Evolutionary conservation across 2,888 invertebrate species (phyloP).

Genomic region (Mimas tiliae): DNA sequence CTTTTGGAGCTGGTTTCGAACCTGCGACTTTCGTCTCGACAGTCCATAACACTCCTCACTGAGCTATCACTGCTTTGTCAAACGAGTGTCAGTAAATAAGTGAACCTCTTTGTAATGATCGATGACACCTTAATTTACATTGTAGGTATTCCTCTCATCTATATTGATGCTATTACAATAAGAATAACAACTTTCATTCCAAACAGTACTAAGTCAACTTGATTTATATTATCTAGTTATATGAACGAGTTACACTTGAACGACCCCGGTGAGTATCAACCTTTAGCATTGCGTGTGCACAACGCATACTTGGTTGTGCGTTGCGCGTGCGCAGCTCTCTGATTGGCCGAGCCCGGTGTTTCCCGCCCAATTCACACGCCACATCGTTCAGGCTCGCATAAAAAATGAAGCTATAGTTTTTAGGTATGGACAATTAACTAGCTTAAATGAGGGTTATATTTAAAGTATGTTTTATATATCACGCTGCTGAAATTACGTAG

Average conservation of each 20-base stretch:
- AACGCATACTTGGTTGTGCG: neutral
- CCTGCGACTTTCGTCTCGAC: too few species aligned
- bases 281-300: constrained; percentile 25
- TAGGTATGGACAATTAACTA: constrained; percentile 4
- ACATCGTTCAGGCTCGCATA: constrained; percentile 42
- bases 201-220: neutral
- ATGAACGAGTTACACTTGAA: neutral
- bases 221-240: too few species aligned
- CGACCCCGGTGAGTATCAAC: neutral
- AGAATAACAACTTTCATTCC: neutral
- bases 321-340: constrained; percentile 42
- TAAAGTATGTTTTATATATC: neutral
- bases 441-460: neutral
- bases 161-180: neutral
- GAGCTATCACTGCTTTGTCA: too few species aligned
- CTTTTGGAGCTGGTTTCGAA: too few species aligned
- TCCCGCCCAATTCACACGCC: constrained; percentile 57
- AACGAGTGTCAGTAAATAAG: neutral
- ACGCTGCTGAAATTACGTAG: neutral
- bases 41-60: too few species aligned
- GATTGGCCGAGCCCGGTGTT: constrained; percentile 52
- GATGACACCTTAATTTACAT: neutral
- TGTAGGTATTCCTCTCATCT: neutral
- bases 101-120: neutral
- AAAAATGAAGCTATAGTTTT: constrained; percentile 33